These are phyloP conservation scores for Mesochorus sp. DNA, from an alignment of 2,888 invertebrate genomes.

Conservation along the genomic window DNA sequence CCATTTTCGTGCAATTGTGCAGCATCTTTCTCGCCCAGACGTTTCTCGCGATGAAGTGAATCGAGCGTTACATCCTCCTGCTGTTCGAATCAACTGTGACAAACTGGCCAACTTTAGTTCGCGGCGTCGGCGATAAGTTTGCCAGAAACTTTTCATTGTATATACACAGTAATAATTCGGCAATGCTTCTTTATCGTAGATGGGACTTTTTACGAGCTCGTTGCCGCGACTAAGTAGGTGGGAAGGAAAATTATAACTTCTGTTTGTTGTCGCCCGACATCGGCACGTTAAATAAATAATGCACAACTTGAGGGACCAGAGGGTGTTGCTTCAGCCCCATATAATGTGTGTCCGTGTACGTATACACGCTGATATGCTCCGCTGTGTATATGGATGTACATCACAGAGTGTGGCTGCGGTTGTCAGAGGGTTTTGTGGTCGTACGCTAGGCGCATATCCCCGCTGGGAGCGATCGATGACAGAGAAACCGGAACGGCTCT, in stretches of 20 bases:
- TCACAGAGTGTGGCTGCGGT: constrained; percentile 33
- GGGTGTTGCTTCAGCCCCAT: constrained; percentile 33
- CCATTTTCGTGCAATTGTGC: background rate
- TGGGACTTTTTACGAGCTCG: constrained; percentile 4
- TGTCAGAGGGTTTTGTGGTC: constrained; percentile 39
- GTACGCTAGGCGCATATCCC: constrained; percentile 38
- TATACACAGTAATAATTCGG: background rate
- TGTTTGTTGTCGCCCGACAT: constrained; percentile 47
- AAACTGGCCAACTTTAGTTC: background rate
- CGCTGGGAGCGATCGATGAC: constrained; percentile 62
- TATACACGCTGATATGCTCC: background rate
- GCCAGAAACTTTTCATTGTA: background rate
- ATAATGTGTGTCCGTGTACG: too few species aligned
- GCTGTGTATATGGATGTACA: constrained; percentile 1
- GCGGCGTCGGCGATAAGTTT: background rate
- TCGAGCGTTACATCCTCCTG: background rate
- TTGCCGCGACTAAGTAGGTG: background rate
- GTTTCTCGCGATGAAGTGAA: background rate
- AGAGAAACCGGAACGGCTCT: constrained; percentile 59
- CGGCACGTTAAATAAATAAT: constrained; percentile 56
- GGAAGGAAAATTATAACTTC: constrained; percentile 30
- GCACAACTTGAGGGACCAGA: constrained; percentile 1
- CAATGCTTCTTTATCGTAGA: background rate
- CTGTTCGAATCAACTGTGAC: background rate
- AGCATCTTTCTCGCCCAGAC: background rate